Base-by-base conservation (phyloP, 2,888 invertebrate species). In the Dicyrtoma fusca region DNA sequence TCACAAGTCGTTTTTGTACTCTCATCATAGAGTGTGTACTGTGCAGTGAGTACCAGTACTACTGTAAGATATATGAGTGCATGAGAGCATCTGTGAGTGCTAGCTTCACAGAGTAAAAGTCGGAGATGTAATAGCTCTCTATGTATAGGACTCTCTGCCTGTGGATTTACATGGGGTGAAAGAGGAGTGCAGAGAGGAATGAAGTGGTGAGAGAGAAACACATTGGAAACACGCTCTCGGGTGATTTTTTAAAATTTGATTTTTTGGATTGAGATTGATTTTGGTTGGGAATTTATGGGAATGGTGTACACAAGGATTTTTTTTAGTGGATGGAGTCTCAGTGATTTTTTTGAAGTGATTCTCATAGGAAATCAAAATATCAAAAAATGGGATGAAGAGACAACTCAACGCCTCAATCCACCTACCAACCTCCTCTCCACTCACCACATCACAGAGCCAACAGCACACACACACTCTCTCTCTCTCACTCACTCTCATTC, bases 251-350 rank as follows among this genome's bases (percentile, higher is more conserved):
- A 70, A 71, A 71, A 71, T 74, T 72, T 72, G 64, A 68, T 63
- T 55, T 74, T 69, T 62, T 44, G 63, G 75, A 77, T 77, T 75
- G 77, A 77, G 77, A 77, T 77, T 77, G 77, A 77, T 77, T 77
- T 74, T 74, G 73, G 65, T 70, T 69, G 76, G 76, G 75, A 76
- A 75, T 76, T 75, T 73, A 49, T 66, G 66, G 53, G 61, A 17
- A 21, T 26, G 42, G 61, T 61, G 26, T 26, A 61, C 19, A 17
- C 59, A 59, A 23, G 26, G 57, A 51, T 51, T 17, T 34, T n/a
- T n/a, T 34, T 61, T 61, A 26, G 10, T 26, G 19, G 44, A 47
- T 65, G n/a, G 25, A 47, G 45, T 49, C 55, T 61, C 44, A 55
- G 72, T 64, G 53, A 53, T 34, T 61, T 51, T 64, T 72, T 74